These are phyloP conservation scores for Aporophyla nigra DNA, from an alignment of 2,888 invertebrate species.

Conservation along the genomic window DNA sequence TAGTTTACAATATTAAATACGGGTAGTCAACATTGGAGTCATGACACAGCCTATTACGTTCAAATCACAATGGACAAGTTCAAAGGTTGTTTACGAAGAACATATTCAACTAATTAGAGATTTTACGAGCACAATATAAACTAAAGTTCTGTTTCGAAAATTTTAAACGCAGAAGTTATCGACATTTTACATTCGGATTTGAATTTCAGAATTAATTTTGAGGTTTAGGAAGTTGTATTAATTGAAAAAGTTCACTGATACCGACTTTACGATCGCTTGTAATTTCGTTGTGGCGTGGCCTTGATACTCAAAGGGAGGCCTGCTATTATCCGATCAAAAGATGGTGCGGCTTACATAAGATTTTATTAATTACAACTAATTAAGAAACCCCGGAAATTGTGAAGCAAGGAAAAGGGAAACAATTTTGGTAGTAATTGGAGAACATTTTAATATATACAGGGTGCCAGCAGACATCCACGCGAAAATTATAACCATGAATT, in stretches of 20 bases:
- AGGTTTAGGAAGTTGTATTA: constrained; percentile 42
- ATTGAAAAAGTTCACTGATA: constrained; percentile 59
- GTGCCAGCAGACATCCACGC: too few relatives aligned
- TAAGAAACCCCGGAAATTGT: background rate
- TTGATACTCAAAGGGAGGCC: constrained; percentile 40
- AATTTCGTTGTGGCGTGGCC: constrained; percentile 36
- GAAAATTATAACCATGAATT: too few relatives aligned
- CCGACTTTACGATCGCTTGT: constrained; percentile 36
- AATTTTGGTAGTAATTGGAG: background rate
- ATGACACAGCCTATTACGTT: constrained; percentile 44
- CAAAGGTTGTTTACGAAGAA: constrained; percentile 38
- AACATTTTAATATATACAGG: background rate
- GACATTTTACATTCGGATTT: constrained; percentile 31
- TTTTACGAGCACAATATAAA: constrained; percentile 51
- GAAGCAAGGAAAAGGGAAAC: background rate
- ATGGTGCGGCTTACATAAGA: constrained; percentile 35
- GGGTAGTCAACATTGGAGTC: constrained; percentile 37
- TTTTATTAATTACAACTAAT: constrained; percentile 30
- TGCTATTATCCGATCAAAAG: constrained; percentile 35
- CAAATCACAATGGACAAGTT: constrained; percentile 42
- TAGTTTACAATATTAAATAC: constrained; percentile 57
- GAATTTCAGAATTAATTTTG: constrained; percentile 44
- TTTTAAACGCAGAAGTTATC: constrained; percentile 33
- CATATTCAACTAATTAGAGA: constrained; percentile 52
- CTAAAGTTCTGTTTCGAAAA: constrained; percentile 32